Evolutionary conservation across 2,797 vertebrate genomes (phyloP), one percentile per base, ranked within the genome.

Genomic region (Emys orbicularis): DNA sequence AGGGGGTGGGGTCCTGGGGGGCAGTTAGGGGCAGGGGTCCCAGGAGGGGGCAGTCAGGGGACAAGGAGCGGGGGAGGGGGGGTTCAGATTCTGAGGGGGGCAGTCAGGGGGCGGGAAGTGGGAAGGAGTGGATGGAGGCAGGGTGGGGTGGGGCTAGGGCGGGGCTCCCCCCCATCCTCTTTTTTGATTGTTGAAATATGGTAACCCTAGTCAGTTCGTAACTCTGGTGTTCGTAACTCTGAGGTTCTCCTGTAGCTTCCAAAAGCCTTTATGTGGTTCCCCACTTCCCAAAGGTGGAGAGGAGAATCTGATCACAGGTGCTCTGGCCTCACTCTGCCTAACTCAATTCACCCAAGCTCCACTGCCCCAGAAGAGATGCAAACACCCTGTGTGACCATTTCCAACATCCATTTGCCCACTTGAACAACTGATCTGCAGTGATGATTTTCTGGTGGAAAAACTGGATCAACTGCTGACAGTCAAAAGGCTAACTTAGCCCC

Each of bases 311-410:
- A 41, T 54, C 56, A 87, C 87, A 95, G 68, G 94, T 53, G 54
- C 6, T 19, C 81, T 87, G 83, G 54, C 34, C 57, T 87, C 44
- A 74, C 83, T 93, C 86, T 92, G 68, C 91, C n/a, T 72, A 81
- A 82, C 41, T 82, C 90, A 65, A 21, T 44, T 81, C 77, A 25
- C 65, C 83, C 91, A 94, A 87, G 89, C 83, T 86, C 59, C 91
- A 81, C 59, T 89, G 65, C 68, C 76, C 11, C 57, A 56, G 52
- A 53, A 91, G 77, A 93, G 50, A 37, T 54, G 27, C 34, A 61
- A 16, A 79, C 9, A 76, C 3, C 57, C 85, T 77, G n/a, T 80
- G 34, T 87, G 80, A 83, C 29, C 34, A 50, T 82, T 82, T 93
- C 82, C 86, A 90, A 52, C 5, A 8, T 65, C 65, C 92, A n/a